Base-by-base conservation (phyloP, 2,888 invertebrate genomes). In the Eristalis intricaria region DNA sequence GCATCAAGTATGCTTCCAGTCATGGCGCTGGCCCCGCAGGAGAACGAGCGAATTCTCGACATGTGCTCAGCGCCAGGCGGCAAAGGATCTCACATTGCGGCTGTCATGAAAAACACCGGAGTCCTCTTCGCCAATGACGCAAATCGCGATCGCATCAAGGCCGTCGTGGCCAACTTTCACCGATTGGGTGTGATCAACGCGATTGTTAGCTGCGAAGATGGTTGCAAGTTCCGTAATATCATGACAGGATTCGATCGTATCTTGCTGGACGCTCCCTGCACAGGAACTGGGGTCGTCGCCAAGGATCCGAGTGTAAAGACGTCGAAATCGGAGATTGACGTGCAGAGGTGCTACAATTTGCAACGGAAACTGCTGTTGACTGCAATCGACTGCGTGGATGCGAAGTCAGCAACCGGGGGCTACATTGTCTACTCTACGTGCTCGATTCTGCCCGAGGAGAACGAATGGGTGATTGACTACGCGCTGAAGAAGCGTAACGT, bases 11-110 rank as follows among this genome's bases (percentile, higher is more conserved):
- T 99, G 91, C 93, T 99, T 74, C 99, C 99, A 0, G 99, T 99
- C 0, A 99, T 99, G 98, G 98, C 99, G 0, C 94, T 99, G 74
- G 98, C 98, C 0, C 99, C 99, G 0, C 98, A 98, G 94, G 98
- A 98, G 94, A 97, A 98, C 91, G 99, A 99, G 93, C 95, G 96
- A 89, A 96, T 99, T 89, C 94, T 99, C 40, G 99, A 99, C 91
- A 97, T 99, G 98, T 98, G 98, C 92, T 96, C 99, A 0, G 99
- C 99, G 0, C 99, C 99, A 0, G 99, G 99, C 65, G 99, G 99
- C 10, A 99, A 99, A 94, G 98, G 99, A 0, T 98, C 99, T 0
- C 99, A 99, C 92, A 99, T 99, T 84, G 97, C 99, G 70, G 97
- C 99, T 0, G 94, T 99, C 13, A 99, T 99, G 99, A 98, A 98